Base-by-base conservation (phyloP, 2,113 vertebrate genomes). In the Laticauda laticaudata region DNA sequence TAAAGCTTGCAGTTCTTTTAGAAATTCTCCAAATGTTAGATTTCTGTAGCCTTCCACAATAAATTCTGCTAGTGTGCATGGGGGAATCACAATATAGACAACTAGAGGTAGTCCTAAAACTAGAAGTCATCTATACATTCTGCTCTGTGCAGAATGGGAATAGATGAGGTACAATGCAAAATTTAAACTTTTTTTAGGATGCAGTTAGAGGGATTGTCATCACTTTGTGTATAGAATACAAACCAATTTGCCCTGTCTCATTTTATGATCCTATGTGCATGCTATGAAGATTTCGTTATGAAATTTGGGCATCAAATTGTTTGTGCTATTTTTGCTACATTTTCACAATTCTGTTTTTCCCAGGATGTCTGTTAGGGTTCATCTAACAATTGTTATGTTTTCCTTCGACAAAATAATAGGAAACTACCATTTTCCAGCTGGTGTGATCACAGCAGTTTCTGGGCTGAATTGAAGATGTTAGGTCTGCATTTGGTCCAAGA, bases 1-100 rank as follows among this genome's bases (percentile, higher is more conserved):
- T 0, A 93, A 12, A 86, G 94, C 93, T 96, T 94, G 93, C 51
- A 92, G 93, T 94, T 29, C 54, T 95, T 96, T 94, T 57, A 29
- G 14, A 94, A 92, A 95, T 92, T 57, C 29, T 23, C 54, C 53
- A 26, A 85, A 21, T 24, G 18, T 29, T 54, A 86, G 39, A 24
- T 86, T 91, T 26, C 21, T 39, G 20, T 20, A 57, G 9, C 12
- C 12, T 26, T 57, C 5, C 1, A 29, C 26, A 24, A 45, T 29
- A 26, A 56, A 45, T 56, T 45, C 54, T 57, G 26, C 39, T 43
- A 5, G 5, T 26, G 4, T 51, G 23, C 1, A 24, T 9, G 48
- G 48, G 8, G 48, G 24, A 6, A 26, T 21, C 34, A 81, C 69
- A 81, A 39, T 39, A 21, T 20, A 81, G 69, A 39, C 69, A 39